A percentile compares a stretch with the other conserved stretches of the same genome.
These are phyloP conservation scores for Penaeus indicus DNA, from an alignment of 1,140 invertebrate genomes.

Conservation along the genomic window DNA sequence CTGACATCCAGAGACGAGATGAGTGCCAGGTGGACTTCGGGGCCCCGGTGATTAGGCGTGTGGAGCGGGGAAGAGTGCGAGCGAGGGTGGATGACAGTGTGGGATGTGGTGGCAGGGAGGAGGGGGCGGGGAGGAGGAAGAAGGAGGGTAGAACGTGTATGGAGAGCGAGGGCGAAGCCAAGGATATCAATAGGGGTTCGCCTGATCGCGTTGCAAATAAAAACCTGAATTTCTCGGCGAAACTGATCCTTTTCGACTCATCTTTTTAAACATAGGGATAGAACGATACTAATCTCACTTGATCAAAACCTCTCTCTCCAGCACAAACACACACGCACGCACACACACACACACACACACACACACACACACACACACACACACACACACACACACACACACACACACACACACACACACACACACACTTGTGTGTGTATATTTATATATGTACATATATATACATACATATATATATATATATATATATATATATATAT, in stretches of 20 bases:
- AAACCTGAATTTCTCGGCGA: not conserved
- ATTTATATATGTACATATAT: too few relatives aligned
- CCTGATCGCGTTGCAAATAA: not conserved
- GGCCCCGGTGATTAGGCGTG: not conserved
- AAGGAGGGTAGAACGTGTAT: not conserved
- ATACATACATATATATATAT: too few relatives aligned
- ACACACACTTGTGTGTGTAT: not conserved
- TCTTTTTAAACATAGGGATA: not conserved
- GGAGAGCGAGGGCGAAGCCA: slow-evolving; percentile 29
- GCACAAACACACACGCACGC: not conserved
- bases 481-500: too few relatives aligned
- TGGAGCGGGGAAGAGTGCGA: not conserved
- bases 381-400: not conserved
- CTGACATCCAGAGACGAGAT: too few relatives aligned
- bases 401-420: not conserved
- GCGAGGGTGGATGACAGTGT: not conserved
- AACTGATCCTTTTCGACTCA: too few relatives aligned
- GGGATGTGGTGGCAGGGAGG: too few relatives aligned
- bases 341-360: not conserved
- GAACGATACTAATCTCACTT: not conserved
- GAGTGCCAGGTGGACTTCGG: too few relatives aligned
- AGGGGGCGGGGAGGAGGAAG: not conserved
- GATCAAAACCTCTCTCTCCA: not conserved
- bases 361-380: not conserved
- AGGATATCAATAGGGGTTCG: too few relatives aligned